These are phyloP conservation scores for Pseudomyrmex cubaensis DNA, from an alignment of 1,140 invertebrate genomes.

Conservation along the genomic window DNA sequence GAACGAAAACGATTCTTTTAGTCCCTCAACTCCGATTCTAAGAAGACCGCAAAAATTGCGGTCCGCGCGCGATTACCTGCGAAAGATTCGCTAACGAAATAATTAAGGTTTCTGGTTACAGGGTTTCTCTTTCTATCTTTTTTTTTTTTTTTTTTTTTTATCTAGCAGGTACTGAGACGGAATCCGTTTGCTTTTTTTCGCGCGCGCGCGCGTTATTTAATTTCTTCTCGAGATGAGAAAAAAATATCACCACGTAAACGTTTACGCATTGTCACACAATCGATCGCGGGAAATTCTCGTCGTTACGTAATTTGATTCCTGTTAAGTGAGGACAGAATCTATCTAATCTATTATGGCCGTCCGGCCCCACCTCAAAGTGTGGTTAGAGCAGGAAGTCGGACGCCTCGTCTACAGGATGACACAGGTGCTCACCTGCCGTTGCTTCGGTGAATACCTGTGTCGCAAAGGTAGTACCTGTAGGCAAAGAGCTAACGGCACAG, in stretches of 20 bases:
- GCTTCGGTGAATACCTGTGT: no score
- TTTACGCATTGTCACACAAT: slow-evolving; percentile 4
- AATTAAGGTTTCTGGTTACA: not conserved
- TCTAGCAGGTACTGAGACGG: not conserved
- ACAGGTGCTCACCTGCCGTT: no score
- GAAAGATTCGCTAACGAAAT: slow-evolving; percentile 10
- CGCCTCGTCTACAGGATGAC: no score
- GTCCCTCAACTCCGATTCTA: slow-evolving; percentile 34
- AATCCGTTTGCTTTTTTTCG: not conserved
- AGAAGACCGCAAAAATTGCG: slow-evolving; percentile 44
- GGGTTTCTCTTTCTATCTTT: no score
- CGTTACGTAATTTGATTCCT: not conserved
- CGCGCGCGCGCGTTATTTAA: not conserved
- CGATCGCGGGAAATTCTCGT: slow-evolving; percentile 14
- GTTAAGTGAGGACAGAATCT: slow-evolving; percentile 12
- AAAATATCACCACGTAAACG: not conserved
- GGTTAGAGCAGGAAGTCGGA: no score
- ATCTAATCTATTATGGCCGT: no score
- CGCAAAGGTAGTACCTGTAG: no score
- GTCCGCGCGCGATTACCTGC: not conserved
- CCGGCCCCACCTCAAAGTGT: no score
- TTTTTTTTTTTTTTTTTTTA: no score
- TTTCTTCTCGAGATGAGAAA: not conserved
- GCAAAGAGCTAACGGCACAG: no score
- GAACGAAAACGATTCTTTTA: slow-evolving; percentile 27